Percentiles rank a stretch among this genome's conserved stretches.
These are phyloP conservation scores for Drosophila erecta DNA, from an alignment of 1,140 invertebrate genomes.

Conservation along the genomic window DNA sequence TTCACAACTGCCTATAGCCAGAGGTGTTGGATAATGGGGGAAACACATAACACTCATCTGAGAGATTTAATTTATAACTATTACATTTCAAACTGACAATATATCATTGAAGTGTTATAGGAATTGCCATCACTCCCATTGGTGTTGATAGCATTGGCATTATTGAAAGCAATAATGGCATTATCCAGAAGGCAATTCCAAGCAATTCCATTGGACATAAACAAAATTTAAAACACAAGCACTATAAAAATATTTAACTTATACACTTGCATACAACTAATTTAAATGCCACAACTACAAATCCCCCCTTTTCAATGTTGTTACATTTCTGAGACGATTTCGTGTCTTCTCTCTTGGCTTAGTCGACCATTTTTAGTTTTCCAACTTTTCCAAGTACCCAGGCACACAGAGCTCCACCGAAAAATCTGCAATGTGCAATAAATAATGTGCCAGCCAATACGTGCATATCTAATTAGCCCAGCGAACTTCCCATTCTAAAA, in stretches of 20 bases:
- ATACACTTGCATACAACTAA: neutral
- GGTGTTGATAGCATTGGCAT: neutral
- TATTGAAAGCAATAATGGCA: neutral
- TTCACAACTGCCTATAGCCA: neutral
- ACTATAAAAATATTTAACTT: no score
- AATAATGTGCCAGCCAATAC: conserved; percentile 47
- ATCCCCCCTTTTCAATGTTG: neutral
- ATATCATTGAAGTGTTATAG: neutral
- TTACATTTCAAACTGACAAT: neutral
- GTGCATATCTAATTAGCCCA: conserved; percentile 72
- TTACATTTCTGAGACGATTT: neutral
- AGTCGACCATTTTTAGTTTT: neutral
- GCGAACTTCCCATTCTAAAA: conserved; percentile 63
- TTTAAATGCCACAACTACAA: no score
- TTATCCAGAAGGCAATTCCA: neutral
- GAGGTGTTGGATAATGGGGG: neutral
- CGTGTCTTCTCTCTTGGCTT: neutral
- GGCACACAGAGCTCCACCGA: neutral
- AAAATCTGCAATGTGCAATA: conserved; percentile 5
- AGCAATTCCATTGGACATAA: no score
- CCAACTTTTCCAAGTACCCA: neutral
- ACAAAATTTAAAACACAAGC: no score
- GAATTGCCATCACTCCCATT: neutral
- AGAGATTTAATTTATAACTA: neutral
- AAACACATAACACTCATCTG: neutral